Base-by-base conservation (phyloP, 2,113 vertebrate genomes). In the Dolichallabes microphthalmus region DNA sequence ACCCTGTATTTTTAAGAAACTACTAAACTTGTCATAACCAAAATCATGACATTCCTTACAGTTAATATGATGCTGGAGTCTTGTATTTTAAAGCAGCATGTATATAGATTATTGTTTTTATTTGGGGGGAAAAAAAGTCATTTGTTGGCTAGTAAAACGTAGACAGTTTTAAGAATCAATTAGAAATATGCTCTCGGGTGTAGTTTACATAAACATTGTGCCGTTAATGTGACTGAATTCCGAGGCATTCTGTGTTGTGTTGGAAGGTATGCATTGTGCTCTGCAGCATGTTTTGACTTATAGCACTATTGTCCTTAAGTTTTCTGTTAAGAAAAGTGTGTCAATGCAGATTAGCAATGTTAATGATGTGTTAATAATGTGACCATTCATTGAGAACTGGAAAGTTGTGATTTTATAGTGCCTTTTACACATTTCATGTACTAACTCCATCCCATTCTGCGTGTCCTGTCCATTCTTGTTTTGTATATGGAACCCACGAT, bases 381-480 rank as follows among this genome's bases (percentile, higher is more conserved):
- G 68, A 86, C 84, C 85, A 75, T 82, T 82, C 22, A 12, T 86
- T 86, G 45, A 82, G 80, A 95, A 95, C 94, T 95, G 94, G 94
- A 95, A 94, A 93, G 90, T 92, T 92, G 91, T 93, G 92, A 91
- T 93, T 93, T 45, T 92, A 60, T 79, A 93, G 93, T 95, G 94
- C 94, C 94, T 95, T 95, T 95, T 95, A 93, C 92, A 91, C 92
- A 94, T 94, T 94, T 94, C 89, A 91, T 92, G 90, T 90, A 91
- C 93, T 93, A 92, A 94, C 91, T 93, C 91, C 64, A 22, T 79
- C 53, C 58, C 75, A 84, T 66, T 74, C 52, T 83, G 61, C 30
- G 20, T 73, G 55, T 60, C 57, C 39, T 87, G 90, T 89, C 93
- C 90, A 90, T 88, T 93, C 89, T 92, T 92, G 91, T 94, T 94